Conservation (phyloP, 53 echinoderm and acorn worm genomes). For the Luidia sarsii region DNA sequence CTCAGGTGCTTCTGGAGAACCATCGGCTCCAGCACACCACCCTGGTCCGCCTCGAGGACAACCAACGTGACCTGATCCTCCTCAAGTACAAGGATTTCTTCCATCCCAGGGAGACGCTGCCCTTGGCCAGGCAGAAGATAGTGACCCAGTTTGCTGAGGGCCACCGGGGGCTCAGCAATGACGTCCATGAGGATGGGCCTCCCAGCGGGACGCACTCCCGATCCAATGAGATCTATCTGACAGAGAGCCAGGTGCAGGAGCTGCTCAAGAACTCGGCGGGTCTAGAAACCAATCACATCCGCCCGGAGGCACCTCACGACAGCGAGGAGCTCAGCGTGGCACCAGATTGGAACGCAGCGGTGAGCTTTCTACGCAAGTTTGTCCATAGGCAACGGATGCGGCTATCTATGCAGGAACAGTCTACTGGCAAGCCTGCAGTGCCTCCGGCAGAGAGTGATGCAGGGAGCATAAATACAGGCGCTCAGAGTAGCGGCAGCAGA, state of each 20-base stretch:
- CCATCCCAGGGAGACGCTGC: constrained; percentile 48
- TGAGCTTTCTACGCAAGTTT: constrained; percentile 24
- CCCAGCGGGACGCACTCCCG: neutral
- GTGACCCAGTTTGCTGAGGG: constrained; percentile 8
- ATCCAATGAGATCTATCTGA: constrained; percentile 18
- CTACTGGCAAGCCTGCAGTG: neutral
- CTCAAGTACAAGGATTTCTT: constrained; percentile 74
- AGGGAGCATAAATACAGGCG: neutral
- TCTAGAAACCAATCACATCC: neutral
- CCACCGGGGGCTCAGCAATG: constrained; percentile 4
- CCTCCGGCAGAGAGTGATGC: neutral
- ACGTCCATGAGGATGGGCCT: constrained; percentile 3
- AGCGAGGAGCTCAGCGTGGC: neutral
- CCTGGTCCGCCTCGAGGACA: constrained; percentile 53
- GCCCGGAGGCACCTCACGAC: neutral
- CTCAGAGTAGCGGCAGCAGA: neutral
- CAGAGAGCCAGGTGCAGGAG: constrained; percentile 14
- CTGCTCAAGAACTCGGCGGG: neutral
- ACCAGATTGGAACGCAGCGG: constrained; percentile 37
- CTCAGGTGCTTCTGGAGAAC: constrained; percentile 58
- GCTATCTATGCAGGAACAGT: constrained; percentile 2
- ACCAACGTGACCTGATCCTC: constrained; percentile 68
- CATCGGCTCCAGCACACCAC: constrained; percentile 62
- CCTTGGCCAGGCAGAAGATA: constrained; percentile 27
- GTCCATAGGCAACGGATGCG: constrained; percentile 37